Percentiles rank a stretch among this genome's conserved stretches.
phyloP scores from a whole-genome alignment of 2,888 invertebrate genomes.

The Chrysolina haemoptera region DNA sequence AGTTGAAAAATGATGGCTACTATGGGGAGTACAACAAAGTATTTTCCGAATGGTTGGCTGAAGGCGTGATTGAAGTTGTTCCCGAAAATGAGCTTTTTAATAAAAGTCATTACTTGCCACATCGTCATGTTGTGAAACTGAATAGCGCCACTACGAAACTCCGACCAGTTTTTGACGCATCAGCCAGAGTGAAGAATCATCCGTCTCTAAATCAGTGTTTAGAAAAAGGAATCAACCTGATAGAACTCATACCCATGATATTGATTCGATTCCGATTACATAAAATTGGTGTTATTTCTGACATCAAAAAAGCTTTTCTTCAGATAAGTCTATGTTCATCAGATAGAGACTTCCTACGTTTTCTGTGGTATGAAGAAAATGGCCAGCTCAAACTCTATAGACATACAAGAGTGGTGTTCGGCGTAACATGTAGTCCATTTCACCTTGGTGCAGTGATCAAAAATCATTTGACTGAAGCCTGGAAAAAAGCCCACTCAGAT shows the following conservation, averaged over 20 bases:
- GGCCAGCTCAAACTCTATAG: constrained; percentile 35
- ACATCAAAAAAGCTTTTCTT: constrained; percentile 55
- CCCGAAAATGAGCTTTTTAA: too few relatives aligned
- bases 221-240: constrained; percentile 46
- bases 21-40: too few relatives aligned
- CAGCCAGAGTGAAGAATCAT: constrained; percentile 47
- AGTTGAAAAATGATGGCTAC: too few relatives aligned
- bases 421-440: constrained; percentile 43
- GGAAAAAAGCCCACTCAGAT: background rate
- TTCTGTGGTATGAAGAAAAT: constrained; percentile 52
- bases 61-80: too few relatives aligned
- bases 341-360: constrained; percentile 40
- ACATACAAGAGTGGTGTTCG: constrained; percentile 42
- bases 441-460: constrained; percentile 41
- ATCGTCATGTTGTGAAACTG: background rate
- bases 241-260: constrained; percentile 50
- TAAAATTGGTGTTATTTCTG: too few relatives aligned
- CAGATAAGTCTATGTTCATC: constrained; percentile 41
- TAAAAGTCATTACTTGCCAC: background rate
- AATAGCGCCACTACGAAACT: background rate
- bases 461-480: constrained; percentile 31
- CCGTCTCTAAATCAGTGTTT: constrained; percentile 48
- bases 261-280: too few relatives aligned
- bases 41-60: too few relatives aligned
- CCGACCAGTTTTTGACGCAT: constrained; percentile 58